Base-by-base conservation (phyloP, 2,113 vertebrate genomes). In the Athene cunicularia region DNA sequence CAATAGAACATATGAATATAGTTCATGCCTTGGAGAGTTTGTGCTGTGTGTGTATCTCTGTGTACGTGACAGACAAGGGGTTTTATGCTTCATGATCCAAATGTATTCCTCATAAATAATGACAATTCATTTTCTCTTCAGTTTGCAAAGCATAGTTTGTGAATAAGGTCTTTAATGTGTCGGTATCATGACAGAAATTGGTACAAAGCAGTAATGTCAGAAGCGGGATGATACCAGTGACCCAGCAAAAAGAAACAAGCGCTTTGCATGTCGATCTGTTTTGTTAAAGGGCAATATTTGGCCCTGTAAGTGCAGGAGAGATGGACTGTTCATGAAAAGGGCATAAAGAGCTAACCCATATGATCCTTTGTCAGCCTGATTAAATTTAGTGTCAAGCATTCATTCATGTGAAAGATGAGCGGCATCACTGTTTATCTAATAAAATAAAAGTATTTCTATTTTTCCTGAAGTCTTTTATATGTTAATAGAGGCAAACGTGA, bases 381-480 rank as follows among this genome's bases (percentile, higher is more conserved):
- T 84, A 93, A 79, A 93, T 94, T 90, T 93, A 91, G 67, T 74
- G 90, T 75, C 93, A 71, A 67, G 60, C 35, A 7, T 88, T 93
- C 59, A 14, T 81, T 96, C 88, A 35, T 53, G 50, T 94, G 93
- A 97, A 74, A 75, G 59, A 96, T 92, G 86, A 60, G 82, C 33
- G 47, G 84, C 88, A 83, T 95, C 86, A 15, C 88, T 88, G 79
- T 96, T 96, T 96, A 96, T 97, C 92, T 95, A 96, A 95, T 94
- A 95, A 89, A 95, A 95, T 84, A 86, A 94, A 93, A 93, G 39
- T 92, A 93, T 82, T 95, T 91, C 84, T 90, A 87, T 95, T 96
- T 97, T 89, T 95, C 72, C 58, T 90, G 41, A 92, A 96, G 95
- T 96, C 88, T 97, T 97, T 97, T 98, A 93, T 98, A 98, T 97